Conservation (phyloP, 1,140 invertebrate genomes). For the Sycobia sp. region DNA sequence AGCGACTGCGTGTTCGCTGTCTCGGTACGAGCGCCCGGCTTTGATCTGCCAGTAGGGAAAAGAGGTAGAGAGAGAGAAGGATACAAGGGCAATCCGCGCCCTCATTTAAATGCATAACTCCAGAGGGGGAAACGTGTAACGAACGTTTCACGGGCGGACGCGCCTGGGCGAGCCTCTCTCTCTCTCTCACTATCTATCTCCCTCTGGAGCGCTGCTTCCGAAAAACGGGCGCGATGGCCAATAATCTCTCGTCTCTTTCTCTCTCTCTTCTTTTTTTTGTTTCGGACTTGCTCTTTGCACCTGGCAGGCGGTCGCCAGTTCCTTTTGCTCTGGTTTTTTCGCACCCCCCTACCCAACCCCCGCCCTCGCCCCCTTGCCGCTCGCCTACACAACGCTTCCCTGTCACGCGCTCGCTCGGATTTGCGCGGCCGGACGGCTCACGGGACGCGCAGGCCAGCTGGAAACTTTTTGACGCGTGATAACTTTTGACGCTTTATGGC, state of each 20-base stretch:
- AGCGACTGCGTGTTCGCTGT: conserved; percentile 41
- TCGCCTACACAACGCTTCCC: too few species aligned
- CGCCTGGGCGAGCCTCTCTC: conserved; percentile 1
- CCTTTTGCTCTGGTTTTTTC: not conserved
- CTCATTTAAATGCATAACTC: conserved; percentile 59
- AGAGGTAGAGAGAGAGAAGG: too few species aligned
- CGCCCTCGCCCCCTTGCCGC: not conserved
- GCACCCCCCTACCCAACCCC: not conserved
- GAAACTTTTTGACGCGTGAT: conserved; percentile 34
- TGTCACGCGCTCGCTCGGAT: too few species aligned
- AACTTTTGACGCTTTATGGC: conserved; percentile 34
- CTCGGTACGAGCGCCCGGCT: conserved; percentile 39
- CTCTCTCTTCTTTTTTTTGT: conserved; percentile 19
- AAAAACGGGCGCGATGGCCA: too few species aligned
- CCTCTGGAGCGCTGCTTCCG: not conserved
- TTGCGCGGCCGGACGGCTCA: not conserved
- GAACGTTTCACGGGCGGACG: conserved; percentile 53
- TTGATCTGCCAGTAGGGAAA: conserved; percentile 28
- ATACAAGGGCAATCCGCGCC: conserved; percentile 20
- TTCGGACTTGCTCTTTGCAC: too few species aligned
- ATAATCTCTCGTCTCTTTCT: too few species aligned
- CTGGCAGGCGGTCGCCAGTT: too few species aligned
- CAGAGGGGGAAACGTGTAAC: conserved; percentile 58
- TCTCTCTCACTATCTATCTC: not conserved
- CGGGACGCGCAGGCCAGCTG: conserved; percentile 21